Base-by-base conservation (phyloP, 1,140 invertebrate species). In the Dreissena rostriformis region DNA sequence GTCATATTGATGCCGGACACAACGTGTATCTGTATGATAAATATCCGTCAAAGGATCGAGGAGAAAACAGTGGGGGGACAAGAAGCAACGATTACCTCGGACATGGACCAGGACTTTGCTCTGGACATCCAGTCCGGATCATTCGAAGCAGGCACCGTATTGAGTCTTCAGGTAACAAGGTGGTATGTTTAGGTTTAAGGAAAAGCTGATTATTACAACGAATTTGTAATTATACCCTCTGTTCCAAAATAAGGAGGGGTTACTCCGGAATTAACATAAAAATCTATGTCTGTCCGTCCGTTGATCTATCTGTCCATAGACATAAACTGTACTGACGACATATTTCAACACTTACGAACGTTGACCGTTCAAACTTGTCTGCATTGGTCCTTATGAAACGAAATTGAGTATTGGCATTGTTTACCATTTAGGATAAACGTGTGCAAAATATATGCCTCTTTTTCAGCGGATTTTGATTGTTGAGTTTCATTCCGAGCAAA, bases 71-170 rank as follows among this genome's bases (percentile, higher is more conserved):
- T 81, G 0, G 28, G 15, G 1, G 53, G 63, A 24, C 57, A 81
- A 14, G 79, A 39, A 39, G n/a, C 68, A 19, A 22, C 19, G 0
- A 65, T 81, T 24, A 81, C 79, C 17, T 73, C 68, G 7, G 79
- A 81, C 26, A 81, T 81, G 55, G 70, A 65, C 11, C 57, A 72
- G 29, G 79, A 81, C 22, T 81, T 81, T 61, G 66, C 55, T 2
- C 52, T 81, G 1, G 55, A 81, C 24, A 52, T 81, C 19, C 79
- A 67, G 22, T 6, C 22, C 24, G 79, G 29, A 49, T 63, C 68
- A 17, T 81, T 81, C 65, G 79, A 72, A 11, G 61, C 53, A 73
- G 79, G 72, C 39, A 65, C 79, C 28, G 79, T 73, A 1, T 24
- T 81, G 0, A 81, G 57, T 12, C 28, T 81, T 0, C 55, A 65